These are phyloP conservation scores for Pogona vitticeps DNA, from an alignment of 2,113 vertebrate species.

Conservation along the genomic window DNA sequence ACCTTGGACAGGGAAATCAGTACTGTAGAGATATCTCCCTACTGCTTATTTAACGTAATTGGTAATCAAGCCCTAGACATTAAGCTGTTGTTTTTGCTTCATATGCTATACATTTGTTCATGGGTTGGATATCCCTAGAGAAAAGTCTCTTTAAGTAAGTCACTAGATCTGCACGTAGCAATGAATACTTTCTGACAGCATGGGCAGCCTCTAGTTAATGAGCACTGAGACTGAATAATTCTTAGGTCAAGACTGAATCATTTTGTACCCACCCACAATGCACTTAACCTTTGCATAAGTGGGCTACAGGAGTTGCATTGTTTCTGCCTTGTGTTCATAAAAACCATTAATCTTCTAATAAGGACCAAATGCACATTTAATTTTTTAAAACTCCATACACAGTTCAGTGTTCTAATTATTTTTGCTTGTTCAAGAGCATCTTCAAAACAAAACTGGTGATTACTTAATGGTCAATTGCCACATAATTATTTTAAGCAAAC, in stretches of 20 bases:
- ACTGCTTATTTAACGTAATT: not conserved
- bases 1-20: not conserved
- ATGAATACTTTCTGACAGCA: constrained; percentile 55
- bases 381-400: constrained; percentile 13
- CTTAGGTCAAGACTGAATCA: constrained; percentile 55
- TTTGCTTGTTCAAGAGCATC: constrained; percentile 45
- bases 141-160: constrained; percentile 43
- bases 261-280: constrained; percentile 38
- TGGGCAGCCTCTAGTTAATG: constrained; percentile 61
- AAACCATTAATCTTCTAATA: constrained; percentile 62
- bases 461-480: constrained; percentile 36
- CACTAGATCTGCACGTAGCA: constrained; percentile 42
- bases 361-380: constrained; percentile 39
- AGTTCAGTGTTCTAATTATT: constrained; percentile 42
- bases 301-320: constrained; percentile 20
- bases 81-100: constrained; percentile 12
- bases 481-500: constrained; percentile 13
- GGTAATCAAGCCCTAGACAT: not conserved
- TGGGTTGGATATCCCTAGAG: constrained; percentile 8
- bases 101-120: not conserved
- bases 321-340: constrained; percentile 34
- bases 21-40: not conserved
- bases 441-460: constrained; percentile 20
- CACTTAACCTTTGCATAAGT: constrained; percentile 47
- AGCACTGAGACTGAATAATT: constrained; percentile 62